These are phyloP conservation scores for Argyresthia goedartella DNA, from an alignment of 2,888 invertebrate species.

Conservation along the genomic window DNA sequence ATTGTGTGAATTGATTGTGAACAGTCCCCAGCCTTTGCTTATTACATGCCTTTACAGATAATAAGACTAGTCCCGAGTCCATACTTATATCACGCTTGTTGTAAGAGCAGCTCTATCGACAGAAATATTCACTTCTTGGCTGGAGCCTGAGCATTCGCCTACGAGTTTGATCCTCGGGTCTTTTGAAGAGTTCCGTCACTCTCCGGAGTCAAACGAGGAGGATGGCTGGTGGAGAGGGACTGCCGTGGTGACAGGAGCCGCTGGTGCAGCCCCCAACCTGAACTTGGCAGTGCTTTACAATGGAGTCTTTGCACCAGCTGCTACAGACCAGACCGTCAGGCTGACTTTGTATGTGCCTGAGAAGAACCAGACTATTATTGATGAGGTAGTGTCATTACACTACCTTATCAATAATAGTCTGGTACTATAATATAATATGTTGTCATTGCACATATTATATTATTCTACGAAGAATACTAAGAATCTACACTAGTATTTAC, in stretches of 20 bases:
- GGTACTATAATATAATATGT: no score
- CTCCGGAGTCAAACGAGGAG: constrained; percentile 51
- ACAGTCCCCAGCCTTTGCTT: no score
- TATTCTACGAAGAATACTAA: neutral
- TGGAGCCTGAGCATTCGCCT: constrained; percentile 77
- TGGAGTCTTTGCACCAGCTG: constrained; percentile 79
- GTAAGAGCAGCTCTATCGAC: constrained; percentile 82
- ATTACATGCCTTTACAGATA: no score
- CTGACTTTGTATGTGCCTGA: constrained; percentile 79
- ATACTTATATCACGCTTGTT: no score
- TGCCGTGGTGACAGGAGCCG: constrained; percentile 86
- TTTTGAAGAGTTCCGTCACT: constrained; percentile 61
- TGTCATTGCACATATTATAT: neutral
- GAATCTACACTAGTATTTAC: no score
- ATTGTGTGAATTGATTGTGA: no score
- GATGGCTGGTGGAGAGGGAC: constrained; percentile 89
- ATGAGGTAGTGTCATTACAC: constrained; percentile 67
- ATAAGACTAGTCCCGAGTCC: no score
- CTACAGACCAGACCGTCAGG: constrained; percentile 76
- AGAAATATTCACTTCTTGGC: constrained; percentile 84
- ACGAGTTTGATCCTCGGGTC: constrained; percentile 69
- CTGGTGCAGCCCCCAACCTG: constrained; percentile 83
- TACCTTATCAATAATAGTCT: no score
- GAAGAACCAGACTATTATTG: constrained; percentile 79
- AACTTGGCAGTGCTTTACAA: constrained; percentile 86